Percentiles rank a stretch among this genome's conserved stretches.
Evolutionary conservation across 2,888 invertebrate species (phyloP).

Genomic region (Panorpa germanica): DNA sequence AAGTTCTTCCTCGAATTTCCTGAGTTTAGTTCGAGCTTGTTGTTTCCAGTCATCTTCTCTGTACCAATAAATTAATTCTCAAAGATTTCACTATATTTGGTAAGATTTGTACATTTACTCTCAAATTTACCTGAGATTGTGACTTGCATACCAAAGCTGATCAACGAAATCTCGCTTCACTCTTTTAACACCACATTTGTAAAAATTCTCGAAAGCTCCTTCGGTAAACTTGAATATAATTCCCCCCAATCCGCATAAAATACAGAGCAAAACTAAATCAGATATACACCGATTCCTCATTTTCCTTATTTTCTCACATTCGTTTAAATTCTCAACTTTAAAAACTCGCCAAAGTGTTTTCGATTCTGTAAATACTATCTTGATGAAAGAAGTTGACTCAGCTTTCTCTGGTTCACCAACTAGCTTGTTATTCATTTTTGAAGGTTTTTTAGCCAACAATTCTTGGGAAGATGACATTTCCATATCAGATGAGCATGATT

Average conservation of each 20-base stretch:
- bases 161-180: slow-evolving; percentile 77
- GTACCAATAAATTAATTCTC: slow-evolving; percentile 53
- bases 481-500: slow-evolving; percentile 15
- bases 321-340: slow-evolving; percentile 32
- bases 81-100: no score
- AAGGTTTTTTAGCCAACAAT: slow-evolving; percentile 16
- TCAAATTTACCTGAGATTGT: slow-evolving; percentile 37
- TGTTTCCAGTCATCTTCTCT: slow-evolving; percentile 83
- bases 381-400: slow-evolving; percentile 24
- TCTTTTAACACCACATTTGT: slow-evolving; percentile 73
- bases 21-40: slow-evolving; percentile 57
- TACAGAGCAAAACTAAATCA: slow-evolving; percentile 44
- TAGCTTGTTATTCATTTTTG: slow-evolving; percentile 4
- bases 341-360: slow-evolving; percentile 35
- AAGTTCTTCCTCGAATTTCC: slow-evolving; percentile 72
- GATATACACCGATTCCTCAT: slow-evolving; percentile 47
- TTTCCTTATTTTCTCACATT: slow-evolving; percentile 31
- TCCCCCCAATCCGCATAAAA: slow-evolving; percentile 62
- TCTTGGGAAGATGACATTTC: slow-evolving; percentile 7
- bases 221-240: slow-evolving; percentile 66
- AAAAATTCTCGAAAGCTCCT: slow-evolving; percentile 67
- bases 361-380: slow-evolving; percentile 25
- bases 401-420: slow-evolving; percentile 18
- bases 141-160: slow-evolving; percentile 62
- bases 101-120: no score